phyloP scores from a whole-genome alignment of 2,797 vertebrate species.

The Helicolenus hilgendorfi region DNA sequence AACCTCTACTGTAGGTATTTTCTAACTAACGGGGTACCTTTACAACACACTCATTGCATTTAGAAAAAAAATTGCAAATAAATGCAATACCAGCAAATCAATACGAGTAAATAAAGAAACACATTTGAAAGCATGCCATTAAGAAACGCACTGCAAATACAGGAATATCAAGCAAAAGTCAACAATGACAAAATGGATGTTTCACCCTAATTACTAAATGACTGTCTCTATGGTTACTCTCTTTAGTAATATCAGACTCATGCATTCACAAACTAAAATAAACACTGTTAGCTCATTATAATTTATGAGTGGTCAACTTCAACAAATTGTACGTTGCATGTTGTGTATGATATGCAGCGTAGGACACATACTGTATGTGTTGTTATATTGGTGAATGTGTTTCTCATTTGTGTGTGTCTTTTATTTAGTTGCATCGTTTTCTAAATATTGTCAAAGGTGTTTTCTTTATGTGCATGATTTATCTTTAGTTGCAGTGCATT shows the following conservation, averaged over 20 bases:
- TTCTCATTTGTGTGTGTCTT: background rate
- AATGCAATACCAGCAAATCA: background rate
- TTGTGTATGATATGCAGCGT: background rate
- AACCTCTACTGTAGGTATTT: background rate
- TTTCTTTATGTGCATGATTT: background rate
- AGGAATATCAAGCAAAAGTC: background rate
- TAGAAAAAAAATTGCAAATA: background rate
- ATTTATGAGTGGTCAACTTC: background rate
- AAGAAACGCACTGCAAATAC: background rate
- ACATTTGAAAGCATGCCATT: background rate
- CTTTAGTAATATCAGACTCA: background rate
- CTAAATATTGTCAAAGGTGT: background rate
- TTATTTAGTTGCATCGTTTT: background rate
- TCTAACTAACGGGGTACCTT: rapidly evolving
- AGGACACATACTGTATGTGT: background rate
- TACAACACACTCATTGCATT: background rate
- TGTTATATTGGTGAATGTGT: background rate
- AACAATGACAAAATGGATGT: background rate
- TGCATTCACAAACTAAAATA: background rate
- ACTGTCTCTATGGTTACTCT: background rate
- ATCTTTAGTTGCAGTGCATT: background rate
- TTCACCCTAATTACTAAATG: background rate
- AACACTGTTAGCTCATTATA: background rate
- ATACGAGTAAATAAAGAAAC: background rate
- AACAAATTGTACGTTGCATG: background rate